Conservation (phyloP, 2,797 vertebrate genomes). For the Microctenopoma lineatum region DNA sequence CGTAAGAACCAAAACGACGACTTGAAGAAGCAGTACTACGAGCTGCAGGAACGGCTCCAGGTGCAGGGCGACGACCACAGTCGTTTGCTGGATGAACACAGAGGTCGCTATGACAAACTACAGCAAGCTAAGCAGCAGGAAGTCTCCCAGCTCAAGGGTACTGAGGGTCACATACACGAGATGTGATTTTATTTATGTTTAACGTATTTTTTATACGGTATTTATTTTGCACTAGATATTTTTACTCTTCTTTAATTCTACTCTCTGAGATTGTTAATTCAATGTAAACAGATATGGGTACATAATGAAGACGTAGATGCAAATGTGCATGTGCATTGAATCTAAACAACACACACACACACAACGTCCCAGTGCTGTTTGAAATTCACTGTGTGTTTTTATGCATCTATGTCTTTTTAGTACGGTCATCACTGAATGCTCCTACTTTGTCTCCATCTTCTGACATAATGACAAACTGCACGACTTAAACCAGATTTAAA, state of each 20-base stretch:
- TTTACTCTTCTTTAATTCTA: too few species aligned
- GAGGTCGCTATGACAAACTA: constrained; percentile 86
- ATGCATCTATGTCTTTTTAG: not conserved
- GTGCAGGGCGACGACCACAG: constrained; percentile 90
- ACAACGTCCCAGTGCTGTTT: too few species aligned
- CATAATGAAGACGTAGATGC: too few species aligned
- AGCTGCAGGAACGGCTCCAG: constrained; percentile 91
- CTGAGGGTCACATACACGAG: not conserved
- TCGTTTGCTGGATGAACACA: constrained; percentile 89
- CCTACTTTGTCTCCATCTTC: constrained; percentile 58
- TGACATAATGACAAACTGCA: constrained; percentile 48
- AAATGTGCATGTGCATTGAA: too few species aligned
- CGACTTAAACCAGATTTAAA: not conserved
- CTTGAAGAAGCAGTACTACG: constrained; percentile 92
- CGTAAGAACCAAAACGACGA: constrained; percentile 95
- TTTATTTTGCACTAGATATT: too few species aligned
- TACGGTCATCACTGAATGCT: not conserved
- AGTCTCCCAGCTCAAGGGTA: constrained; percentile 93
- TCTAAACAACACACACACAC: too few species aligned
- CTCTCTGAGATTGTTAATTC: too few species aligned
- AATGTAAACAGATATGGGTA: not conserved
- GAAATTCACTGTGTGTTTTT: too few species aligned
- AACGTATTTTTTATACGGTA: too few species aligned
- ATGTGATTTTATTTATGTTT: too few species aligned
- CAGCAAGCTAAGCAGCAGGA: constrained; percentile 91